Percentiles rank a stretch among this genome's conserved stretches.
These are phyloP conservation scores for Sarcophaga variegata DNA, from an alignment of 2,888 invertebrate species.

Conservation along the genomic window DNA sequence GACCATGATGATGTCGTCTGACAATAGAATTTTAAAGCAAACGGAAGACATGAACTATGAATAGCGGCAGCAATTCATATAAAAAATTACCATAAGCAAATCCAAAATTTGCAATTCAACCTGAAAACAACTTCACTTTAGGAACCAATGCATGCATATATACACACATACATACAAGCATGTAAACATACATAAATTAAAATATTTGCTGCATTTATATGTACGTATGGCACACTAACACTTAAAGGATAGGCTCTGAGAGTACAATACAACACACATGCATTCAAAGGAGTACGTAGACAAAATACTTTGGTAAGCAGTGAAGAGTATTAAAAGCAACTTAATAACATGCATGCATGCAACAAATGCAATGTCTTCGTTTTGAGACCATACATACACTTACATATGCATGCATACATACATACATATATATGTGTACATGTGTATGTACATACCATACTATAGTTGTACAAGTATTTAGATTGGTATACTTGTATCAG, in stretches of 20 bases:
- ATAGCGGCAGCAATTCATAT: constrained; percentile 29
- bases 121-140: constrained; percentile 54
- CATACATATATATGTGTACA: background rate
- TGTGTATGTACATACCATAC: background rate
- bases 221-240: too few species aligned
- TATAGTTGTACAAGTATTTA: constrained; percentile 1
- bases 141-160: too few species aligned
- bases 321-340: background rate
- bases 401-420: background rate
- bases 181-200: too few species aligned
- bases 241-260: too few species aligned
- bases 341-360: too few species aligned
- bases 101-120: constrained; percentile 58
- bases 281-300: too few species aligned
- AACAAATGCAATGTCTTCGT: too few species aligned
- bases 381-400: too few species aligned
- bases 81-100: constrained; percentile 56
- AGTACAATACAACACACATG: too few species aligned
- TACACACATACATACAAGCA: too few species aligned
- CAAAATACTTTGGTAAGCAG: too few species aligned
- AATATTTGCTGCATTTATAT: too few species aligned
- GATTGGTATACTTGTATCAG: constrained; percentile 23
- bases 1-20: background rate
- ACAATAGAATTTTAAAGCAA: constrained; percentile 34
- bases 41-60: background rate